These are phyloP conservation scores for Conomelus anceps DNA, from an alignment of 2,888 invertebrate species.

Conservation along the genomic window DNA sequence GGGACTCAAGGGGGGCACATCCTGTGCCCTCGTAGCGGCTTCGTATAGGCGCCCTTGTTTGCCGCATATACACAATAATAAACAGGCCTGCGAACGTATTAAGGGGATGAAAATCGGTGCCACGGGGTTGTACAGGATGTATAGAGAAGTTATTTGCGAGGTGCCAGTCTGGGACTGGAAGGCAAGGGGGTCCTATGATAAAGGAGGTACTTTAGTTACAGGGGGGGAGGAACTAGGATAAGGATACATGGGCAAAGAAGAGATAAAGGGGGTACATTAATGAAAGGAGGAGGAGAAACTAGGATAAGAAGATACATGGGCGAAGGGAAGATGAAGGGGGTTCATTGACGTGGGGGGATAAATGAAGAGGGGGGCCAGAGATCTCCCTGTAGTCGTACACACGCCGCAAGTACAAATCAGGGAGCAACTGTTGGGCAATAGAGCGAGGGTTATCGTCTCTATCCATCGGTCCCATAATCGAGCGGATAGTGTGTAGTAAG, in stretches of 20 bases:
- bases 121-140: not conserved
- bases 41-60: not conserved
- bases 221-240: too few species aligned
- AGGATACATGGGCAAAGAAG: not conserved
- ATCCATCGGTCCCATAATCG: too few species aligned
- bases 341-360: too few species aligned
- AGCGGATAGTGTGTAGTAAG: too few species aligned
- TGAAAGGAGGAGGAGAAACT: too few species aligned
- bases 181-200: not conserved
- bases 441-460: too few species aligned
- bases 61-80: not conserved
- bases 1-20: not conserved
- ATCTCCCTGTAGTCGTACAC: too few species aligned
- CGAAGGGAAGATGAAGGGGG: too few species aligned
- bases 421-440: too few species aligned
- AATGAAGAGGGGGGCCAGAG: too few species aligned
- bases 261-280: not conserved
- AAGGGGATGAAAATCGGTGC: not conserved
- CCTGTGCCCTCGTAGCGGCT: not conserved
- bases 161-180: not conserved
- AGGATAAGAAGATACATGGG: too few species aligned
- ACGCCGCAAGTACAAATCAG: too few species aligned
- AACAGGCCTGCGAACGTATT: not conserved
- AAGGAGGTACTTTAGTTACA: not conserved
- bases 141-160: not conserved